These are phyloP conservation scores for Hyles vespertilio DNA, from an alignment of 1,140 invertebrate species.

Conservation along the genomic window DNA sequence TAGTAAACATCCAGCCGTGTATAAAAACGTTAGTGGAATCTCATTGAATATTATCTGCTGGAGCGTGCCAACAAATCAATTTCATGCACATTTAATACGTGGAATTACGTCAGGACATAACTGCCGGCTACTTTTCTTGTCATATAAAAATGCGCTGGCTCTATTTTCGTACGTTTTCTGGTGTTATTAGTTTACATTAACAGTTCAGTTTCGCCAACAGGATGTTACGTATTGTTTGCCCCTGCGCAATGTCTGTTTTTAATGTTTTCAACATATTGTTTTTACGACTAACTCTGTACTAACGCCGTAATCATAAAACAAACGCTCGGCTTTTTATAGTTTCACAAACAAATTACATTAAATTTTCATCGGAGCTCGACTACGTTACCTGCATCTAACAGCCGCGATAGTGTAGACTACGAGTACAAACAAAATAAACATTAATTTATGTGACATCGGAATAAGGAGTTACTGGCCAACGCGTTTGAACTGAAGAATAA, in stretches of 20 bases:
- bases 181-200: constrained; percentile 19
- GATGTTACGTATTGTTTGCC: constrained; percentile 34
- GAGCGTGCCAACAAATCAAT: constrained; percentile 30
- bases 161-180: constrained; percentile 28
- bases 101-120: constrained; percentile 33
- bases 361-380: constrained; percentile 2
- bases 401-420: too few species aligned
- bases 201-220: constrained; percentile 18
- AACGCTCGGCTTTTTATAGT: constrained; percentile 13
- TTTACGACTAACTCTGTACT: constrained; percentile 25
- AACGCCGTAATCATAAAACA: constrained; percentile 17
- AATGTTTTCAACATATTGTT: constrained; percentile 22
- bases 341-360: constrained; percentile 15
- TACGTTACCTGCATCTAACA: too few species aligned
- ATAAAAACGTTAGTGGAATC: constrained; percentile 11
- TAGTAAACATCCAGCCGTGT: constrained; percentile 14
- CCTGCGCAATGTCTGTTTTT: constrained; percentile 11
- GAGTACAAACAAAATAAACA: too few species aligned
- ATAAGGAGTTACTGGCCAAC: too few species aligned
- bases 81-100: constrained; percentile 12
- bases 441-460: too few species aligned
- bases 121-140: constrained; percentile 17
- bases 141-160: constrained; percentile 18
- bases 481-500: too few species aligned
- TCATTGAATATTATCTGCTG: constrained; percentile 17